Evolutionary conservation across 2,797 vertebrate species (phyloP).

Genomic region (Allobates femoralis): DNA sequence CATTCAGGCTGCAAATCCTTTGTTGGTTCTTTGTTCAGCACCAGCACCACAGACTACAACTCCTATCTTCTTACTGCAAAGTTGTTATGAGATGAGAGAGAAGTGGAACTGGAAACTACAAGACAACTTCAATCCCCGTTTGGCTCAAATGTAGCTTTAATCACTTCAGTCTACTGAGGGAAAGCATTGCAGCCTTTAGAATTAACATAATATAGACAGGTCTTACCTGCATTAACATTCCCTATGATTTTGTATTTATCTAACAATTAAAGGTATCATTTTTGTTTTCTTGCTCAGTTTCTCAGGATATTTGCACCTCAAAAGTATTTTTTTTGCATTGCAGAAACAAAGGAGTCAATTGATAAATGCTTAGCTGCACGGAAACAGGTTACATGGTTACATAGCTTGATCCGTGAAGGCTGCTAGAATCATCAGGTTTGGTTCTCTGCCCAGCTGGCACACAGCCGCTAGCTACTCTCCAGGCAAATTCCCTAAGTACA

Average conservation of each 20-base stretch:
- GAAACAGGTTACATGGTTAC: constrained; percentile 57
- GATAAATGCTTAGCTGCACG: constrained; percentile 47
- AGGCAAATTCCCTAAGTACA: constrained; percentile 41
- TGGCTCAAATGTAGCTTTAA: neutral
- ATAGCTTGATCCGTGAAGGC: constrained; percentile 46
- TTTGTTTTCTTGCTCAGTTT: constrained; percentile 11
- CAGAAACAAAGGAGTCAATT: constrained; percentile 46
- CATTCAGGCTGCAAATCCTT: too few relatives aligned
- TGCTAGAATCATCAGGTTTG: constrained; percentile 29
- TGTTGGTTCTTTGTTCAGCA: too few relatives aligned
- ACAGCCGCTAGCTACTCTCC: constrained; percentile 24
- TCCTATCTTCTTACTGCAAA: too few relatives aligned
- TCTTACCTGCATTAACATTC: neutral
- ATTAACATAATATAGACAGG: neutral
- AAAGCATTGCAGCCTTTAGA: neutral
- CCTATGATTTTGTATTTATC: neutral
- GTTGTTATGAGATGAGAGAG: too few relatives aligned
- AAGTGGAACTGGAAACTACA: too few relatives aligned
- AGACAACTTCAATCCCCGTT: neutral
- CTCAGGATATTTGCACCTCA: constrained; percentile 10
- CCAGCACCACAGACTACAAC: too few relatives aligned
- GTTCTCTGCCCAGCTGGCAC: constrained; percentile 35
- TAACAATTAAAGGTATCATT: constrained; percentile 11
- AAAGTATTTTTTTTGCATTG: constrained; percentile 21
- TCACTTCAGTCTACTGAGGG: neutral